phyloP scores from a whole-genome alignment of 2,113 vertebrate genomes.

The Anhinga anhinga region DNA sequence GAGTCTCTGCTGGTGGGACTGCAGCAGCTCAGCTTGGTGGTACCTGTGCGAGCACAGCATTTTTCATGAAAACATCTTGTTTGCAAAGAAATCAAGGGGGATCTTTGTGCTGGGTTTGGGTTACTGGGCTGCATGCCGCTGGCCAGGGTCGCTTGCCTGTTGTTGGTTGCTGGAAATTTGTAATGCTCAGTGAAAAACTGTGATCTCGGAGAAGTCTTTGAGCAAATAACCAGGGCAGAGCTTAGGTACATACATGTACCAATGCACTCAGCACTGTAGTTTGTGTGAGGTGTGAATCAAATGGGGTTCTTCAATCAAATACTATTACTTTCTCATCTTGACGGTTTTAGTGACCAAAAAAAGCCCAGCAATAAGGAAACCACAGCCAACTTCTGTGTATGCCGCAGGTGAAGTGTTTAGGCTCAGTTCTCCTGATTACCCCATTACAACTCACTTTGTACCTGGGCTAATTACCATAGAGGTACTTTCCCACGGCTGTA shows the following conservation, averaged over 20 bases:
- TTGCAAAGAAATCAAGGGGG: neutral
- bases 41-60: rapidly evolving
- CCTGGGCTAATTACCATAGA: neutral
- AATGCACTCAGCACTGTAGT: neutral
- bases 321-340: neutral
- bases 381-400: rapidly evolving
- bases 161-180: slow-evolving; percentile 33
- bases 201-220: neutral
- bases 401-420: neutral
- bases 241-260: neutral
- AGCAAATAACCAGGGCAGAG: slow-evolving; percentile 19
- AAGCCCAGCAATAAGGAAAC: neutral
- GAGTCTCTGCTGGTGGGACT: neutral
- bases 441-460: neutral
- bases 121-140: neutral
- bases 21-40: neutral
- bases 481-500: neutral
- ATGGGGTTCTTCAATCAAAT: neutral
- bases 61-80: neutral
- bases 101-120: neutral
- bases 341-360: neutral
- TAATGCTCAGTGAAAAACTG: neutral
- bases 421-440: neutral
- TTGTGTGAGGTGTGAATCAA: neutral
- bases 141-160: neutral